These are phyloP conservation scores for Pentamera pediparva DNA, from an alignment of 53 echinoderm and acorn worm species.

Conservation along the genomic window DNA sequence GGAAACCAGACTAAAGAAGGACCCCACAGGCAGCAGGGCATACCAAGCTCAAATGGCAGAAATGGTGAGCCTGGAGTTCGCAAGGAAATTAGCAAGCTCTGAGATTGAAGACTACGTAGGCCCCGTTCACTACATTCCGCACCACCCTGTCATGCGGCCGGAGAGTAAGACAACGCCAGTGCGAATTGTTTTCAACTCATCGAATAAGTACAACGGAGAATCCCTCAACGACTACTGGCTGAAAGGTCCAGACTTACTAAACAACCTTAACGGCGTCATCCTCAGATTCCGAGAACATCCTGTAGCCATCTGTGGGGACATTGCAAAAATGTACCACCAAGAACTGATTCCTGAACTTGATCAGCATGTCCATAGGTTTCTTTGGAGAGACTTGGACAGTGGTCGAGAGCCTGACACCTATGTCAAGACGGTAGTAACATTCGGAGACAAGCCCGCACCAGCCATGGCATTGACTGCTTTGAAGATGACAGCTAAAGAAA, in stretches of 20 bases:
- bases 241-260: constrained; percentile 33
- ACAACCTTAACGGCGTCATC: constrained; percentile 21
- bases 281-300: constrained; percentile 21
- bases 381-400: constrained; percentile 16
- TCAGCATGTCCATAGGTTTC: constrained; percentile 31
- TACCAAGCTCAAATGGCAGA: constrained; percentile 10
- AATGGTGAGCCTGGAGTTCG: constrained; percentile 14
- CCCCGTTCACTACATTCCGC: constrained; percentile 40
- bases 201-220: constrained; percentile 15
- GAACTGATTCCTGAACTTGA: constrained; percentile 21
- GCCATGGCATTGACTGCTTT: constrained; percentile 33
- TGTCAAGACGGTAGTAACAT: constrained; percentile 26
- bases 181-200: constrained; percentile 21
- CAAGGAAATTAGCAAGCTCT: background rate
- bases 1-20: background rate
- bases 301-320: constrained; percentile 25
- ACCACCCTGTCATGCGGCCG: constrained; percentile 28
- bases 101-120: constrained; percentile 17
- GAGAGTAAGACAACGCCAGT: constrained; percentile 28
- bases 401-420: background rate
- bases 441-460: constrained; percentile 26
- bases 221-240: constrained; percentile 30
- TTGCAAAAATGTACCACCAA: constrained; percentile 36
- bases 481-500: constrained; percentile 20
- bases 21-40: background rate